Base-by-base conservation (phyloP, 2,797 vertebrate genomes). In the Sebastes nivosus region DNA sequence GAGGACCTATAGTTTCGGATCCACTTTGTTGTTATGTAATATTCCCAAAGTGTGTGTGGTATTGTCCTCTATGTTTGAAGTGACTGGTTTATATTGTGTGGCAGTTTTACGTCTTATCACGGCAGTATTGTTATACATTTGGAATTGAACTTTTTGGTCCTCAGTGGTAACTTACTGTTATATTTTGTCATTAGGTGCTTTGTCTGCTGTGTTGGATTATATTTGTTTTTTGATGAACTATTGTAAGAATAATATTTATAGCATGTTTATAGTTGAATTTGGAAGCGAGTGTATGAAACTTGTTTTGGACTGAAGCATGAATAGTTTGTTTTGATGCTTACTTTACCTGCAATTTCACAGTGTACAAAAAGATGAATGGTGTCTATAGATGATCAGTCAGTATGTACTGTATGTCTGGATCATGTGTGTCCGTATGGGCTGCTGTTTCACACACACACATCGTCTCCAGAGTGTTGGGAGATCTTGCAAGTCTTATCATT, bases 401-500 rank as follows among this genome's bases (percentile, higher is more conserved):
- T 68, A 60, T 58, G 8, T 52, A 1, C 30, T 58, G 8, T 52
- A 1, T 34, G 18, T 77, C 61, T 18, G 36, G 18, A 20, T 73
- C 0, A 54, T 16, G 38, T 50, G 58, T 50, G 54, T 59, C 16
- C 29, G 24, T 16, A 18, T 30, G 25, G 2, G 42, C 34, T 57
- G 61, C 32, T 75, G 42, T 20, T 68, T 61, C 36, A 38, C 50
- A n/a, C 60, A 30, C 27, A 29, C 14, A 42, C 38, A 42, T 52
- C 16, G 7, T 27, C 58, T 77, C 55, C 6, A 30, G 67, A 75
- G 60, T 65, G 50, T 65, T 36, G 24, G 69, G 54, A 82, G 80
- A 84, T 77, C 55, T 68, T 74, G 24, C 29, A 29, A 38, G 75
- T 82, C 27, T 75, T 52, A 79, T 77, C 34, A 75, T 57, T 36